phyloP scores from a whole-genome alignment of 2,888 invertebrate species.

The Brassicogethes aeneus region DNA sequence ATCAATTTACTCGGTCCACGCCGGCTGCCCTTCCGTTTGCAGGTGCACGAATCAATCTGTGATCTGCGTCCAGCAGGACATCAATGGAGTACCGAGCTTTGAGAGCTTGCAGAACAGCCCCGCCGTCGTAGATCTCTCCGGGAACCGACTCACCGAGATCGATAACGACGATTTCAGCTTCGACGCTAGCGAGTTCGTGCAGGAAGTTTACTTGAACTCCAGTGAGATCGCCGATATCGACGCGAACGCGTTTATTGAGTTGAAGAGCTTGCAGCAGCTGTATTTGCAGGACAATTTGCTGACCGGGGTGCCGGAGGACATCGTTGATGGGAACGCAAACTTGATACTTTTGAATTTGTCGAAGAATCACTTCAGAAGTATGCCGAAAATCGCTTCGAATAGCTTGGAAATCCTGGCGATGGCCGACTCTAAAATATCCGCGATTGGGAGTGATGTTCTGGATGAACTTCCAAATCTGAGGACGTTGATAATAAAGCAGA shows the following conservation, averaged over 20 bases:
- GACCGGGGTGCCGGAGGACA: constrained; percentile 24
- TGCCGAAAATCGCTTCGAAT: constrained; percentile 30
- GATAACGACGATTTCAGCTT: constrained; percentile 27
- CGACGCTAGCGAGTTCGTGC: constrained; percentile 25
- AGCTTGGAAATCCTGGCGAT: constrained; percentile 31
- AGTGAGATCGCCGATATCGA: constrained; percentile 30
- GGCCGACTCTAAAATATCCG: constrained; percentile 29
- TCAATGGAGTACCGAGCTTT: constrained; percentile 30
- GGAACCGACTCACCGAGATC: constrained; percentile 30
- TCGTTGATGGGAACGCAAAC: constrained; percentile 28
- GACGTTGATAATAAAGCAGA: constrained; percentile 30
- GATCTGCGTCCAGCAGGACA: constrained; percentile 24
- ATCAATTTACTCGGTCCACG: no score
- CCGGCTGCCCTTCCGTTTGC: constrained; percentile 29
- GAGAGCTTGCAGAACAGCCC: constrained; percentile 24
- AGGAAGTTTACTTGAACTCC: constrained; percentile 30
- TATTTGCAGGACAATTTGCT: constrained; percentile 33
- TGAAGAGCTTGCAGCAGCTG: constrained; percentile 32
- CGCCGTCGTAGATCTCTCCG: constrained; percentile 31
- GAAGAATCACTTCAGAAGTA: constrained; percentile 28
- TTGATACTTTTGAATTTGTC: constrained; percentile 32
- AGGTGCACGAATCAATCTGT: constrained; percentile 27
- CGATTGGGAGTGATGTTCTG: constrained; percentile 24
- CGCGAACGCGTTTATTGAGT: constrained; percentile 26
- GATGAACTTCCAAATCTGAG: constrained; percentile 29